These are phyloP conservation scores for Sylvietta virens DNA, from an alignment of 2,113 vertebrate species.

Conservation along the genomic window DNA sequence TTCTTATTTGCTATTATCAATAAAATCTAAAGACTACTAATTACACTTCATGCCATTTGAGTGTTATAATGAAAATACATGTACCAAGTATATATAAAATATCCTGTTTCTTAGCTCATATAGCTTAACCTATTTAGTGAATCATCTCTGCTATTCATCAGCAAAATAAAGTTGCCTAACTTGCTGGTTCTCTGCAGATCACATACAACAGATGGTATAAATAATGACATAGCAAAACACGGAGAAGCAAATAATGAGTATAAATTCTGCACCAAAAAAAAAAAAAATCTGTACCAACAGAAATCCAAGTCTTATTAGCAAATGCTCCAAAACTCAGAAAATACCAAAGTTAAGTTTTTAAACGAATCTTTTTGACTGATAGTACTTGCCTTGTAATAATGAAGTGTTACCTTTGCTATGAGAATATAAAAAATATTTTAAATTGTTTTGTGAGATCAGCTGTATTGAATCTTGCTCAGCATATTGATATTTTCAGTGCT, in stretches of 20 bases:
- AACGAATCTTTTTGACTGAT: neutral
- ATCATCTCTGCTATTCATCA: neutral
- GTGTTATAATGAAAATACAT: neutral
- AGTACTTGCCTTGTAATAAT: neutral
- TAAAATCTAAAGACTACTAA: neutral
- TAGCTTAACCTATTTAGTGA: neutral
- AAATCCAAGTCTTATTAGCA: neutral
- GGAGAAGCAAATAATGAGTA: neutral
- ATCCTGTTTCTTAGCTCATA: neutral
- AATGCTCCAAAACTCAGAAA: neutral
- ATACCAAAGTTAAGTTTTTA: neutral
- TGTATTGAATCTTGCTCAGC: neutral
- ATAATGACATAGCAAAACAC: neutral
- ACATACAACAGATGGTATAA: neutral
- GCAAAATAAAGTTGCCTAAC: neutral
- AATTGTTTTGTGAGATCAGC: neutral
- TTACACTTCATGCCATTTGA: neutral
- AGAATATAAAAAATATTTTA: neutral
- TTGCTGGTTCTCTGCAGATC: neutral
- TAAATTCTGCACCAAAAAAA: neutral
- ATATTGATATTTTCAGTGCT: neutral
- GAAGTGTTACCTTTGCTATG: neutral
- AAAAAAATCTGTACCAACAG: neutral
- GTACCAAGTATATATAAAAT: neutral
- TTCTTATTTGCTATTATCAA: neutral